Percentiles rank a stretch among this genome's conserved stretches.
Evolutionary conservation across 2,888 invertebrate genomes (phyloP).

Genomic region (Stramonita haemastoma): DNA sequence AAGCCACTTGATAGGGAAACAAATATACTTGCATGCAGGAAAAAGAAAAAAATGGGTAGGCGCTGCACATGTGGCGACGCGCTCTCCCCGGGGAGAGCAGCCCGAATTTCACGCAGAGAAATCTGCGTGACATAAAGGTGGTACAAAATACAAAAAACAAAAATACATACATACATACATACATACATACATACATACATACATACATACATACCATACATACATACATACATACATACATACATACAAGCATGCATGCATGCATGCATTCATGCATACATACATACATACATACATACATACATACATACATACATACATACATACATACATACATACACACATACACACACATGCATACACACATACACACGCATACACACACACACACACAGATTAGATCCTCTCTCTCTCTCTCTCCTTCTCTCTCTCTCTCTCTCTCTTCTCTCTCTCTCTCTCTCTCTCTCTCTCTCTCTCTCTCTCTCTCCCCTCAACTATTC

Average conservation of each 20-base stretch:
- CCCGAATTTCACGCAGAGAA: too few relatives aligned
- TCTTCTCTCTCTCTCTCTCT: neutral
- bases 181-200: neutral
- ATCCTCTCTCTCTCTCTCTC: neutral
- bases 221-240: slow-evolving; percentile 14
- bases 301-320: slow-evolving; percentile 20
- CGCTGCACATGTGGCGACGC: too few relatives aligned
- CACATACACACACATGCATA: slow-evolving; percentile 10
- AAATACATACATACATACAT: neutral
- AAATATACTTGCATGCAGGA: too few relatives aligned
- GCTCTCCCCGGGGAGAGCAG: too few relatives aligned
- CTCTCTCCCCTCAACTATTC: neutral
- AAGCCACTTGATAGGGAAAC: too few relatives aligned
- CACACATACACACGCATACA: neutral
- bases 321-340: slow-evolving; percentile 22
- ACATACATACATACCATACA: neutral
- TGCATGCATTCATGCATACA: neutral
- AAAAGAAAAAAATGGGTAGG: too few relatives aligned
- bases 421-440: too few relatives aligned
- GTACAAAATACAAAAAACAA: too few relatives aligned
- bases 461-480: neutral
- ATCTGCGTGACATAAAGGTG: too few relatives aligned
- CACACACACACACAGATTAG: neutral
- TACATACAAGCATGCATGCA: neutral
- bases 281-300: slow-evolving; percentile 10